Percentiles rank a stretch among this genome's conserved stretches.
Evolutionary conservation across 2,888 invertebrate species (phyloP).

Genomic region (Amphipyra berbera): DNA sequence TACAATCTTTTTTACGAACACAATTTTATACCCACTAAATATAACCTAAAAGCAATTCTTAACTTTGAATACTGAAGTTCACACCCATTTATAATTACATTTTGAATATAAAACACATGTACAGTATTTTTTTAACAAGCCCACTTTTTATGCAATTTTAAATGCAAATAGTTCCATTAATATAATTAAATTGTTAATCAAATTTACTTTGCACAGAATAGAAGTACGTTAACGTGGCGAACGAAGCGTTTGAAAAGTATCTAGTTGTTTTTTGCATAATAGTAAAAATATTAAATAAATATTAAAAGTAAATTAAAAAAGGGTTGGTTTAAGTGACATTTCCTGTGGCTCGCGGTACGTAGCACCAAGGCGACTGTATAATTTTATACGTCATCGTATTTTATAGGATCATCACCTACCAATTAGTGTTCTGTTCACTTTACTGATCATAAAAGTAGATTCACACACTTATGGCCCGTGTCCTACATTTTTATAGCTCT

Average conservation of each 20-base stretch:
- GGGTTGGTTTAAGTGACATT: constrained; percentile 2
- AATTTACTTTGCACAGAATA: constrained; percentile 39
- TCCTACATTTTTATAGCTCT: constrained; percentile 64
- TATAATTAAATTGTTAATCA: constrained; percentile 45
- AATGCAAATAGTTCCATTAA: constrained; percentile 36
- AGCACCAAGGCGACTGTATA: neutral
- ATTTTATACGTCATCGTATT: constrained; percentile 32
- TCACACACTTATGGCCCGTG: constrained; percentile 58
- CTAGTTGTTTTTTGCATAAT: constrained; percentile 16
- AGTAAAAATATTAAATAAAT: constrained; percentile 33
- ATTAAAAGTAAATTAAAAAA: constrained; percentile 1
- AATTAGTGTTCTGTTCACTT: constrained; percentile 69
- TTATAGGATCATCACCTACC: constrained; percentile 65
- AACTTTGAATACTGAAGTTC: constrained; percentile 25
- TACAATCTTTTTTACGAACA: constrained; percentile 19
- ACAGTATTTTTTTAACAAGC: constrained; percentile 17
- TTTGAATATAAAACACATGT: constrained; percentile 24
- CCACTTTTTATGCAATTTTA: constrained; percentile 38
- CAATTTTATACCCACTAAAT: constrained; percentile 39
- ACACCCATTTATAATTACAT: constrained; percentile 30
- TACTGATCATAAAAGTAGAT: constrained; percentile 70
- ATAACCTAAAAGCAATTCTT: constrained; percentile 29
- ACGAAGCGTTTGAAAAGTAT: constrained; percentile 29
- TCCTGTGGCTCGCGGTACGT: neutral
- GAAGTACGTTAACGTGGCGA: constrained; percentile 26